These are phyloP conservation scores for Amblyjoppa fuscipennis DNA, from an alignment of 2,888 invertebrate species.

Conservation along the genomic window DNA sequence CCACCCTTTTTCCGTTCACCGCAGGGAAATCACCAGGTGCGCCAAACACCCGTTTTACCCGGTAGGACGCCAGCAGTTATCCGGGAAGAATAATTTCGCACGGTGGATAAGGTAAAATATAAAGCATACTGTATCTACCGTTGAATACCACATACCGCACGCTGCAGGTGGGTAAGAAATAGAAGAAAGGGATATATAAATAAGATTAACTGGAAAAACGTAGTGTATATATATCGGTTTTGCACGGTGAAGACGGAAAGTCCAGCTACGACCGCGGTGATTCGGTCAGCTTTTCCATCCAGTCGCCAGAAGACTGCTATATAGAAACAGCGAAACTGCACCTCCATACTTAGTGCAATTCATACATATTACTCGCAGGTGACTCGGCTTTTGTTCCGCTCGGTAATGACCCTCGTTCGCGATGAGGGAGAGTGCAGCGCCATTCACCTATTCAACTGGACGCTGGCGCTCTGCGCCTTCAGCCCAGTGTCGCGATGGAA, in stretches of 20 bases:
- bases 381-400: conserved; percentile 49
- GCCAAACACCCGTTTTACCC: conserved; percentile 53
- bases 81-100: conserved; percentile 55
- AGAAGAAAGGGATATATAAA: conserved; percentile 3
- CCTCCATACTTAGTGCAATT: conserved; percentile 49
- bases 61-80: conserved; percentile 42
- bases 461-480: not conserved
- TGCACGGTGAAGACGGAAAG: not conserved
- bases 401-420: conserved; percentile 39
- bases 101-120: conserved; percentile 22
- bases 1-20: conserved; percentile 57
- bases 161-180: not conserved
- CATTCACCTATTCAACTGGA: not conserved
- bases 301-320: conserved; percentile 4
- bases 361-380: conserved; percentile 64
- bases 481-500: not conserved
- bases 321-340: not conserved
- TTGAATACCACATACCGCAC: not conserved
- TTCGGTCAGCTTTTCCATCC: conserved; percentile 19
- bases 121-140: not conserved
- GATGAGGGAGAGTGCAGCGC: conserved; percentile 24
- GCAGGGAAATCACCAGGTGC: conserved; percentile 67
- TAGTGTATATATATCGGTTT: conserved; percentile 1
- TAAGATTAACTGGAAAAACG: not conserved
- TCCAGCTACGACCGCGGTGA: not conserved